Conservation (phyloP, 2,797 vertebrate genomes). For the Pseudochromis fuscus region DNA sequence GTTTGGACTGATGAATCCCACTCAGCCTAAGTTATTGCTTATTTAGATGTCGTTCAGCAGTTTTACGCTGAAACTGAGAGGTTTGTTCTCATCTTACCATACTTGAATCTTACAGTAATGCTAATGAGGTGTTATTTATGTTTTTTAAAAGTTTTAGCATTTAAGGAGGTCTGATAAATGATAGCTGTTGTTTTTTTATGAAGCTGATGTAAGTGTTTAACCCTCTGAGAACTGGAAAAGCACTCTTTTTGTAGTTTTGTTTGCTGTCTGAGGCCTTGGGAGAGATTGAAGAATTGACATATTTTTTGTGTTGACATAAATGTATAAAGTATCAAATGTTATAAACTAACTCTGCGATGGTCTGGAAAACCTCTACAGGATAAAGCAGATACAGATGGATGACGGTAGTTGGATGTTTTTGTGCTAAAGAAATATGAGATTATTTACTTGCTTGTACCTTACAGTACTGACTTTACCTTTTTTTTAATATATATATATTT, state of each 20-base stretch:
- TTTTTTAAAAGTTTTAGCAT: slow-evolving; percentile 6
- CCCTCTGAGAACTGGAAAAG: not conserved
- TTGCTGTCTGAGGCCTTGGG: not conserved
- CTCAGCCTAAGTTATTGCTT: slow-evolving; percentile 32
- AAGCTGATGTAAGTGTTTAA: slow-evolving; percentile 11
- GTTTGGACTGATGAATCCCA: not conserved
- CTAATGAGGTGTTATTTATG: slow-evolving; percentile 47
- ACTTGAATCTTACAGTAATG: slow-evolving; percentile 48
- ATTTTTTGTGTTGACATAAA: not conserved
- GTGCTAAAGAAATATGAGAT: not conserved
- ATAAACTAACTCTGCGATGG: too few species aligned
- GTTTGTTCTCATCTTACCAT: slow-evolving; percentile 9
- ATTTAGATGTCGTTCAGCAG: slow-evolving; percentile 33
- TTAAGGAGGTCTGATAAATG: slow-evolving; percentile 7
- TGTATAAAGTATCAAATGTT: not conserved
- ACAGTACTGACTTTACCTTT: not conserved
- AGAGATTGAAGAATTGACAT: not conserved
- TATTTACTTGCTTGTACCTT: not conserved
- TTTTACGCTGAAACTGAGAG: not conserved
- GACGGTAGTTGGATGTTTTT: too few species aligned
- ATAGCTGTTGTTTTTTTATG: slow-evolving; percentile 14
- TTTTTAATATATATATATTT: not conserved
- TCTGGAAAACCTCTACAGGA: too few species aligned
- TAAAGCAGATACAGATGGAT: too few species aligned
- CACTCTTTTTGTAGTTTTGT: not conserved